Conservation (phyloP, 2,113 vertebrate genomes). For the Ammodytes dubius region DNA sequence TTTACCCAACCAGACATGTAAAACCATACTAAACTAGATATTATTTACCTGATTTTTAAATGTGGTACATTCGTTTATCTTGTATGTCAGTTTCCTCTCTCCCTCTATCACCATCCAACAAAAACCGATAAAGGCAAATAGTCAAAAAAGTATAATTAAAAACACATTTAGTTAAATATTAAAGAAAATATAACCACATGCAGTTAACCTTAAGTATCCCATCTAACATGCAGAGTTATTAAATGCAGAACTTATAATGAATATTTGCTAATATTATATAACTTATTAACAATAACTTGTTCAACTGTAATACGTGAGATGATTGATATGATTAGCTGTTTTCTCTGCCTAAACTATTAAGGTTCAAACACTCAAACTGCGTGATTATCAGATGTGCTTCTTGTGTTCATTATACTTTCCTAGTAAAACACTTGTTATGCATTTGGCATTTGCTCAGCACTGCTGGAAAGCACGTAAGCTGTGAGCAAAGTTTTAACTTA, state of each 20-base stretch:
- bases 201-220: not conserved
- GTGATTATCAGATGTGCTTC: conserved; percentile 9
- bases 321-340: not conserved
- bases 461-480: conserved; percentile 32
- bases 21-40: too few relatives aligned
- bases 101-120: not conserved
- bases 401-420: not conserved
- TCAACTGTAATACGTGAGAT: not conserved
- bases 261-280: not conserved
- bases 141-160: not conserved
- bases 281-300: not conserved
- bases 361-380: not conserved
- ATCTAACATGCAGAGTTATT: not conserved
- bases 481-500: conserved; percentile 41
- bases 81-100: not conserved
- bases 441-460: conserved; percentile 44
- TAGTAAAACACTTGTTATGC: conserved; percentile 3
- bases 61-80: not conserved
- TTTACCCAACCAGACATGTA: too few relatives aligned
- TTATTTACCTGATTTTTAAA: not conserved
- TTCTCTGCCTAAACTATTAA: not conserved
- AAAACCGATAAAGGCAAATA: not conserved
- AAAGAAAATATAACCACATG: not conserved
- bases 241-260: not conserved
- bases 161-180: not conserved